These are phyloP conservation scores for Heterotilapia buettikoferi DNA, from an alignment of 2,113 vertebrate species.

Conservation along the genomic window DNA sequence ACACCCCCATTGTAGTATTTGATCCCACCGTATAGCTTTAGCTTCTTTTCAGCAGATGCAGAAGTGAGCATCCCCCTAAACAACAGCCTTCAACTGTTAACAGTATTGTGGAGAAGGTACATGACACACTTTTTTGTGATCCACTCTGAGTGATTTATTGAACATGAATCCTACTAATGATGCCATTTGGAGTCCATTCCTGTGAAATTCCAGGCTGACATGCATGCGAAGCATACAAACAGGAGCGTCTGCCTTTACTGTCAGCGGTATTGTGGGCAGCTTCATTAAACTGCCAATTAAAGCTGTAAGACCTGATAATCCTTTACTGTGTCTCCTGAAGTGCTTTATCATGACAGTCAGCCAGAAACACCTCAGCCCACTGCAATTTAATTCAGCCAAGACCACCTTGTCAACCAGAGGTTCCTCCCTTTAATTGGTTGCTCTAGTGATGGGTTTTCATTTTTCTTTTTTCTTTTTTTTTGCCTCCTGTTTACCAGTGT, in stretches of 20 bases:
- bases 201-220: background rate
- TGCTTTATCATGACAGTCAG: background rate
- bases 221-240: constrained; percentile 1
- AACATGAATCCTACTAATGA: background rate
- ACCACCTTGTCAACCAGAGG: constrained; percentile 4
- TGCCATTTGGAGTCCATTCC: background rate
- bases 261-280: background rate
- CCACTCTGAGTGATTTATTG: background rate
- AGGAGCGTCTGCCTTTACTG: background rate
- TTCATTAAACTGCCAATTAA: constrained; percentile 52
- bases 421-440: background rate
- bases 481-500: background rate
- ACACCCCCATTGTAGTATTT: background rate
- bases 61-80: background rate
- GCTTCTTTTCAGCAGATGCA: background rate
- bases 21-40: background rate
- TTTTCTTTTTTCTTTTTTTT: background rate
- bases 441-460: background rate
- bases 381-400: constrained; percentile 17
- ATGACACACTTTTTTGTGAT: background rate
- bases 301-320: constrained; percentile 23
- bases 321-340: constrained; percentile 1
- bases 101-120: background rate
- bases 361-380: background rate
- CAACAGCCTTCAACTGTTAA: background rate